Percentiles rank a stretch among this genome's conserved stretches.
These are phyloP conservation scores for Brevimyrus niger DNA, from an alignment of 2,113 vertebrate species.

Conservation along the genomic window DNA sequence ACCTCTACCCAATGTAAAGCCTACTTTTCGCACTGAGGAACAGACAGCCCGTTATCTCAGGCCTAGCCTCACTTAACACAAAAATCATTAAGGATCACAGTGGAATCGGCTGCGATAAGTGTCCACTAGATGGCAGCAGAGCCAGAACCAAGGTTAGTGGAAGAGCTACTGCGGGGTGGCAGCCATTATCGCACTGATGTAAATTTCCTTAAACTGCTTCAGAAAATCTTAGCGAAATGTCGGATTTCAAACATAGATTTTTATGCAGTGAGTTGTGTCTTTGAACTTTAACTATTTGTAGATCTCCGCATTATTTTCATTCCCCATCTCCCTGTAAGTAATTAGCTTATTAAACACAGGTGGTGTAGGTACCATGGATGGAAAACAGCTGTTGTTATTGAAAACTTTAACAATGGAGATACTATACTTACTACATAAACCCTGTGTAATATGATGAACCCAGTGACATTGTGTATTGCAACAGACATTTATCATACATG, in stretches of 20 bases:
- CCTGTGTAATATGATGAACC: not conserved
- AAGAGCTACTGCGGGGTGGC: not conserved
- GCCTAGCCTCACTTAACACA: not conserved
- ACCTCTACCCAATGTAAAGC: not conserved
- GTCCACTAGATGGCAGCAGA: not conserved
- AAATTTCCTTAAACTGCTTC: not conserved
- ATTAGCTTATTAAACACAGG: not conserved
- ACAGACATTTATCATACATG: not conserved
- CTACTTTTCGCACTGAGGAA: not conserved
- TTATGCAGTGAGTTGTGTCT: not conserved
- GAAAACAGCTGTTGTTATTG: not conserved
- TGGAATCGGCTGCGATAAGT: not conserved
- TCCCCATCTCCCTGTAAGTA: not conserved
- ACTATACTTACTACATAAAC: not conserved
- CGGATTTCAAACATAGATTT: not conserved
- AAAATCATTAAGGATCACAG: not conserved
- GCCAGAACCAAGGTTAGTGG: not conserved
- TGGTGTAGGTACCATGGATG: not conserved
- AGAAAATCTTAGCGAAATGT: not conserved
- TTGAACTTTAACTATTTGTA: not conserved
- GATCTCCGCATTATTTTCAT: not conserved
- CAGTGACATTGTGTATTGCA: not conserved
- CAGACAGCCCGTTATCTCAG: not conserved
- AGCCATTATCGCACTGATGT: not conserved
- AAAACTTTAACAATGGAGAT: not conserved